Percentiles rank a stretch among this genome's conserved stretches.
phyloP scores from a whole-genome alignment of 2,113 vertebrate species.

The Entomyzon cyanotis region DNA sequence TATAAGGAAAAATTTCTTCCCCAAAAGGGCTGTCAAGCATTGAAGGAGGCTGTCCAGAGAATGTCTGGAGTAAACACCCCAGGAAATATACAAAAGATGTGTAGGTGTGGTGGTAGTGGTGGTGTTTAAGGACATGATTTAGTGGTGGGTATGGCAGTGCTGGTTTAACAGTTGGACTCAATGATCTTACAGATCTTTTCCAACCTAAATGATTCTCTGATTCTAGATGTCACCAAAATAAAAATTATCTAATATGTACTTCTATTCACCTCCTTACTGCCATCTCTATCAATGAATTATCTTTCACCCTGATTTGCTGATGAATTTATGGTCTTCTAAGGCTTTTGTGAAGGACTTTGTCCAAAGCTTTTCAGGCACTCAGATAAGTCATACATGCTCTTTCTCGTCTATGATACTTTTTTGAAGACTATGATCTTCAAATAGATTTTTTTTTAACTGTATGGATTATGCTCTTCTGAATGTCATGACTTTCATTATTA shows the following conservation, averaged over 20 bases:
- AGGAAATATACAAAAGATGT: background rate
- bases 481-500: background rate
- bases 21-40: background rate
- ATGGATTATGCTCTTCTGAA: background rate
- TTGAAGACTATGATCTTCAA: background rate
- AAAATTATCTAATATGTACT: background rate
- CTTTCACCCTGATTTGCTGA: background rate
- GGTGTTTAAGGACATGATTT: background rate
- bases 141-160: background rate
- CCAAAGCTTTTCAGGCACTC: background rate
- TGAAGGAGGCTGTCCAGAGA: background rate
- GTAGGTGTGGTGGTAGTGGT: background rate
- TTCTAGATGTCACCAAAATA: background rate
- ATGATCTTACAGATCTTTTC: background rate
- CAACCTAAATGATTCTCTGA: background rate
- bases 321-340: background rate
- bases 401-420: background rate
- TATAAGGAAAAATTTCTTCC: background rate
- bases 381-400: background rate
- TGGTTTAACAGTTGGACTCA: background rate
- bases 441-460: background rate
- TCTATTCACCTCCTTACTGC: background rate
- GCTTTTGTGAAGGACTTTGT: background rate
- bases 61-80: background rate
- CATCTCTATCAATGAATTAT: background rate